These are phyloP conservation scores for Halcyon chelicuti DNA, from an alignment of 2,797 vertebrate genomes.

Conservation along the genomic window DNA sequence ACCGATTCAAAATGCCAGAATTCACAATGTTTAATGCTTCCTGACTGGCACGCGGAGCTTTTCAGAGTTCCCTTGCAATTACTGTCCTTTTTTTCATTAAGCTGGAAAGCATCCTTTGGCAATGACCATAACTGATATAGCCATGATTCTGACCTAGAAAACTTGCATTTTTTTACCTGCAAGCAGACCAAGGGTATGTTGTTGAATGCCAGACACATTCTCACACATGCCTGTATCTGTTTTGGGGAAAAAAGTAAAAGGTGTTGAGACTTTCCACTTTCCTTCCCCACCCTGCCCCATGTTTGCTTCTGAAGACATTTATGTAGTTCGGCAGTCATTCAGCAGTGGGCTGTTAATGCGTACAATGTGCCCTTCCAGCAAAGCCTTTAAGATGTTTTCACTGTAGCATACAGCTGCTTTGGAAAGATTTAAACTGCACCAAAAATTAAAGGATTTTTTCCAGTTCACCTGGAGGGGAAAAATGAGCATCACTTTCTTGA, in stretches of 20 bases:
- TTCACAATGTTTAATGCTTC: background rate
- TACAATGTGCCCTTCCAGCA: background rate
- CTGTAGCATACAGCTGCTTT: background rate
- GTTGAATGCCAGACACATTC: background rate
- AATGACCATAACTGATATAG: background rate
- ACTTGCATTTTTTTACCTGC: background rate
- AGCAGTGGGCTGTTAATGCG: background rate
- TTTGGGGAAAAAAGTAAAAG: background rate
- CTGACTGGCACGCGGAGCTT: background rate
- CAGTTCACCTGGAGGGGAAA: slow-evolving; percentile 12
- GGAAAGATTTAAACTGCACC: slow-evolving; percentile 1
- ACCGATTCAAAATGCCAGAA: background rate
- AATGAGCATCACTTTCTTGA: slow-evolving; percentile 19
- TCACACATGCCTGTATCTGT: background rate
- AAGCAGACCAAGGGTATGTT: background rate
- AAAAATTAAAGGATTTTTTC: slow-evolving; percentile 21
- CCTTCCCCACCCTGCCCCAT: fast-evolving
- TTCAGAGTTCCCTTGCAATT: background rate
- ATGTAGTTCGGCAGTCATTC: background rate
- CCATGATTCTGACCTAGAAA: background rate
- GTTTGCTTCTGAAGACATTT: background rate
- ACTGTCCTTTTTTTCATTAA: background rate
- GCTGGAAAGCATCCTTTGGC: background rate
- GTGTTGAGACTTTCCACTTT: background rate
- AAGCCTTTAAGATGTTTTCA: background rate